A percentile compares a stretch with the other conserved stretches of the same genome.
These are phyloP conservation scores for Hymenochirus boettgeri DNA, from an alignment of 2,113 vertebrate species.

Conservation along the genomic window DNA sequence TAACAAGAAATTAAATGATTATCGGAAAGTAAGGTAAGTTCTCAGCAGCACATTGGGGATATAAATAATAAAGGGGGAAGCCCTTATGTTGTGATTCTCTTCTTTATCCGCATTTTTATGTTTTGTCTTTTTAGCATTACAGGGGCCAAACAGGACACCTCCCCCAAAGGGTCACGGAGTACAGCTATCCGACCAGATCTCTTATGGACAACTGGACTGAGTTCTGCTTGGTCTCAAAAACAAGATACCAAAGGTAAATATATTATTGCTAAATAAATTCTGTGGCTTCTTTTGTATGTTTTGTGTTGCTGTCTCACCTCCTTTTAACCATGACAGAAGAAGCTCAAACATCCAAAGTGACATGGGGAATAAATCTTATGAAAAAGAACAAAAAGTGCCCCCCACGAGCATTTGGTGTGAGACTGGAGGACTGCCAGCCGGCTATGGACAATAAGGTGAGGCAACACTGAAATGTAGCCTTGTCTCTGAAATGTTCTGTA, in stretches of 20 bases:
- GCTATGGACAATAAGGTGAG: constrained; percentile 86
- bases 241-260: constrained; percentile 77
- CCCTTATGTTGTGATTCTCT: neutral
- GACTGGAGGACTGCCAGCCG: constrained; percentile 89
- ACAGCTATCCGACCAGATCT: constrained; percentile 78
- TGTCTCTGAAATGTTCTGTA: too few relatives aligned
- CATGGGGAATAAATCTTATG: constrained; percentile 94
- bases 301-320: neutral
- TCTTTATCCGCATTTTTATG: neutral
- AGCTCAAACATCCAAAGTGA: constrained; percentile 74
- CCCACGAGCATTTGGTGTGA: constrained; percentile 83
- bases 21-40: constrained; percentile 79
- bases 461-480: fast-evolving
- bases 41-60: too few relatives aligned
- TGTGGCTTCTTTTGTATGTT: neutral
- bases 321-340: constrained; percentile 63
- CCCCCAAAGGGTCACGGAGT: constrained; percentile 77
- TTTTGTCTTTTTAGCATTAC: constrained; percentile 66
- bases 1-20: constrained; percentile 95
- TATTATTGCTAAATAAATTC: neutral
- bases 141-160: constrained; percentile 83
- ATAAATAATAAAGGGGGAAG: too few relatives aligned
- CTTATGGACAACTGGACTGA: constrained; percentile 68
- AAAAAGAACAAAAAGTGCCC: constrained; percentile 85
- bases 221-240: constrained; percentile 68